phyloP scores from a whole-genome alignment of 1,140 invertebrate genomes.

The Notospermus geniculatus region DNA sequence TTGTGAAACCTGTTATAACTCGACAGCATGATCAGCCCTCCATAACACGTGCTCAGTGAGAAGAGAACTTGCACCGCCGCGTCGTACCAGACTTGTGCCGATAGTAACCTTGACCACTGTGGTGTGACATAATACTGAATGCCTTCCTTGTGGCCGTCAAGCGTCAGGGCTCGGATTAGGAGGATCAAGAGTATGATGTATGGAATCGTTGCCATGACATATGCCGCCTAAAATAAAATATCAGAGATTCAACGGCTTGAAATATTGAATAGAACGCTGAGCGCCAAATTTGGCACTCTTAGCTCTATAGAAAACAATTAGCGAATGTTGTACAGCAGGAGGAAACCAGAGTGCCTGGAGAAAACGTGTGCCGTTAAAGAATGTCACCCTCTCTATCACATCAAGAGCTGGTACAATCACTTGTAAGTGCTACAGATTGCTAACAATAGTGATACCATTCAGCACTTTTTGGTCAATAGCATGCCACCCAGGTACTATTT shows the following conservation, averaged over 20 bases:
- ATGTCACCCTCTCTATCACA: no score
- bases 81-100: slow-evolving; percentile 60
- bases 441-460: no score
- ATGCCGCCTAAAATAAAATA: slow-evolving; percentile 36
- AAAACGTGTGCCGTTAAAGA: no score
- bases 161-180: slow-evolving; percentile 79
- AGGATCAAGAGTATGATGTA: slow-evolving; percentile 88
- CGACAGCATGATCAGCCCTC: slow-evolving; percentile 61
- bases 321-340: no score
- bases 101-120: slow-evolving; percentile 37
- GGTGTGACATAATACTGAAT: slow-evolving; percentile 82
- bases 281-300: no score
- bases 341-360: no score
- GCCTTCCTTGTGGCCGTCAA: slow-evolving; percentile 73
- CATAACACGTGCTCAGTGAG: slow-evolving; percentile 61
- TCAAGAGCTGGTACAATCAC: no score
- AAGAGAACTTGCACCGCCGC: slow-evolving; percentile 63
- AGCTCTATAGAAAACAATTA: no score
- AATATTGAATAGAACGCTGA: no score
- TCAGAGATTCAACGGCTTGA: not conserved
- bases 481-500: no score
- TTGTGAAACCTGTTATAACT: slow-evolving; percentile 65
- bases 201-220: slow-evolving; percentile 83
- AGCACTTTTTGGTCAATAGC: no score
- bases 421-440: no score